Conservation (phyloP, 2,888 invertebrate species). For the Thalpophila matura region DNA sequence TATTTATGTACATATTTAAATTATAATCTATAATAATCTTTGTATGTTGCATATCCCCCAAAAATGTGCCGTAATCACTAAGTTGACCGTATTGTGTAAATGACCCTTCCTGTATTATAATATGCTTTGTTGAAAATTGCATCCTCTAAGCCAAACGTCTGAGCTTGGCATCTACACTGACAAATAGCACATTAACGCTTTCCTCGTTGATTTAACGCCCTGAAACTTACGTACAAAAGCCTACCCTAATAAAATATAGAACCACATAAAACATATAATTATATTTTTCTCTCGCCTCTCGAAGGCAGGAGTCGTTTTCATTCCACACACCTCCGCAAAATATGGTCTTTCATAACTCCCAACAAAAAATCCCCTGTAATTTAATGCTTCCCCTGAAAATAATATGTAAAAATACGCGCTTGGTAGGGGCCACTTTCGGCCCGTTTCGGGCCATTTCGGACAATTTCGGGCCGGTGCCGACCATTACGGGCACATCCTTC, state of each 20-base stretch:
- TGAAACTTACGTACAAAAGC: slow-evolving; percentile 67
- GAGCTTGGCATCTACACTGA: slow-evolving; percentile 56
- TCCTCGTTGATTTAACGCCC: slow-evolving; percentile 64
- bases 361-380: slow-evolving; percentile 83
- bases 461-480: slow-evolving; percentile 69
- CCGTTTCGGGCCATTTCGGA: slow-evolving; percentile 79
- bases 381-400: slow-evolving; percentile 84
- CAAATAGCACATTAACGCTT: slow-evolving; percentile 65
- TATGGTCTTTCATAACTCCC: slow-evolving; percentile 86
- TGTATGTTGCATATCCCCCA: slow-evolving; percentile 23
- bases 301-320: slow-evolving; percentile 79
- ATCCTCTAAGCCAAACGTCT: slow-evolving; percentile 47
- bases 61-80: slow-evolving; percentile 34
- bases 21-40: slow-evolving; percentile 33
- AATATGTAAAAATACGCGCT: slow-evolving; percentile 87
- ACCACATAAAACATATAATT: slow-evolving; percentile 79
- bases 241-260: slow-evolving; percentile 72
- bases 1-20: slow-evolving; percentile 19
- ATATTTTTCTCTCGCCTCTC: slow-evolving; percentile 77
- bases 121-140: slow-evolving; percentile 49
- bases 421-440: slow-evolving; percentile 77
- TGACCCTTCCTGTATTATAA: slow-evolving; percentile 35
- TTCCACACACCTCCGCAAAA: slow-evolving; percentile 82
- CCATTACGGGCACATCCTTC: slow-evolving; percentile 84
- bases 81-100: slow-evolving; percentile 33